Percentiles rank a stretch among this genome's conserved stretches.
phyloP scores from a whole-genome alignment of 2,888 invertebrate species.

The Hipparchia sbordonii region DNA sequence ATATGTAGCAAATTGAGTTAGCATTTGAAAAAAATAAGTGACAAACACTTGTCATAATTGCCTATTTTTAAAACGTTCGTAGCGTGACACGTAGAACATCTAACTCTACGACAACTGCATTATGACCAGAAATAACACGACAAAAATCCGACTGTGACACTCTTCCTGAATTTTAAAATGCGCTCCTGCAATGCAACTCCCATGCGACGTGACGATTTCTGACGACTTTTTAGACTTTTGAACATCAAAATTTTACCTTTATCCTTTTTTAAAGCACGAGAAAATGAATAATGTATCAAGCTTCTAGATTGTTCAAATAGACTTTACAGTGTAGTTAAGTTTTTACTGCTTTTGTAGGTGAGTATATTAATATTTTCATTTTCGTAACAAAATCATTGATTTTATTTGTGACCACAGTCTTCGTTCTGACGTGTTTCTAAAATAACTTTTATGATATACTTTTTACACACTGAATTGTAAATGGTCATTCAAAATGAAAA shows the following conservation, averaged over 20 bases:
- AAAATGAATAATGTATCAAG: neutral
- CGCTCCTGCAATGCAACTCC: conserved; percentile 24
- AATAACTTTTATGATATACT: too few relatives aligned
- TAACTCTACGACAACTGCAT: conserved; percentile 24
- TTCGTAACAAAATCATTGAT: too few relatives aligned
- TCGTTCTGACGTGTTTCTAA: too few relatives aligned
- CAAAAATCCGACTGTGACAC: conserved; percentile 36
- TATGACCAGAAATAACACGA: conserved; percentile 35
- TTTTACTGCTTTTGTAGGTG: too few relatives aligned
- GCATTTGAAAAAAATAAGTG: too few relatives aligned
- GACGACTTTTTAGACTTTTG: conserved; percentile 12
- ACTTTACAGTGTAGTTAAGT: too few relatives aligned
- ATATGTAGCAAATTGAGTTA: too few relatives aligned
- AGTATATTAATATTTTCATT: too few relatives aligned
- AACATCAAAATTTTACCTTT: conserved; percentile 10
- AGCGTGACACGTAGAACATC: neutral
- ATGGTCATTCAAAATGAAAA: too few relatives aligned
- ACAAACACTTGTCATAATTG: neutral
- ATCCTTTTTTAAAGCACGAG: neutral
- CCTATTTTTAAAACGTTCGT: conserved; percentile 2
- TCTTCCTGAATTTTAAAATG: conserved; percentile 32
- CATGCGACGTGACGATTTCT: conserved; percentile 16
- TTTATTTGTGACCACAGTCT: too few relatives aligned
- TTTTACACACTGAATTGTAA: too few relatives aligned
- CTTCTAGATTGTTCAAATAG: neutral